Evolutionary conservation across 2,888 invertebrate species (phyloP), one percentile per base, ranked within the genome.

Genomic region (Acanthococcus lagerstroemiae): DNA sequence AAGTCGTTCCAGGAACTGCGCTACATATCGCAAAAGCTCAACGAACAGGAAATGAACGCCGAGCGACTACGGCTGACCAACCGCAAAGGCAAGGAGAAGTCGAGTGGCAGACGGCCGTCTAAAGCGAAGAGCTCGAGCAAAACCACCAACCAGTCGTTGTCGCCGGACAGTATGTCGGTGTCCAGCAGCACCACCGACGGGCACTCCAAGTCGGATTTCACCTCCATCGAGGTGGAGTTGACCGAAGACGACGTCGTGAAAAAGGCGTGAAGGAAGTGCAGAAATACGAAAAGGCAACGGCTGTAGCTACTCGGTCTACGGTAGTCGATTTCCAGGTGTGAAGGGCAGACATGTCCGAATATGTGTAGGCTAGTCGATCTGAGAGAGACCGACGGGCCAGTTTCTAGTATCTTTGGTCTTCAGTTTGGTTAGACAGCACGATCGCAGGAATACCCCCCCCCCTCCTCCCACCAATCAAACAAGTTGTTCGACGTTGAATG

Each of bases 151-250:
- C 55, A 57, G 17, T 66, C 66, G 24, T 21, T 66, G 25, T 66
- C 66, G n/a, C 66, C 66, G 22, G 66, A 66, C 19, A 66, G 66
- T 30, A 4, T 56, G 4, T 56, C 56, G n/a, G 45, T 66, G 22
- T 66, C 66, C 19, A 66, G 66, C 37, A 66, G 25, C 24, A 57
- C 66, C 24, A 66, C 66, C 17, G 66, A 66, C 30, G 66, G 66
- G 0, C 66, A 56, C 57, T 66, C 66, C 4, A 66, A 46, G 24
- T 22, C 66, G 5, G 66, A 66, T 22, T 56, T 56, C 56, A 56
- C 56, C 5, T 66, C 66, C 15, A 56, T 66, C 2, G 66, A 66
- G 15, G 55, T 66, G 4, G 66, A 66, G 19, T 44, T 44, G 26
- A 50, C 37, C 24, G 63, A 63, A 19, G 2, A 22, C 19, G 30